Conservation (phyloP, 2,113 vertebrate species). For the Corythaixoides concolor region DNA sequence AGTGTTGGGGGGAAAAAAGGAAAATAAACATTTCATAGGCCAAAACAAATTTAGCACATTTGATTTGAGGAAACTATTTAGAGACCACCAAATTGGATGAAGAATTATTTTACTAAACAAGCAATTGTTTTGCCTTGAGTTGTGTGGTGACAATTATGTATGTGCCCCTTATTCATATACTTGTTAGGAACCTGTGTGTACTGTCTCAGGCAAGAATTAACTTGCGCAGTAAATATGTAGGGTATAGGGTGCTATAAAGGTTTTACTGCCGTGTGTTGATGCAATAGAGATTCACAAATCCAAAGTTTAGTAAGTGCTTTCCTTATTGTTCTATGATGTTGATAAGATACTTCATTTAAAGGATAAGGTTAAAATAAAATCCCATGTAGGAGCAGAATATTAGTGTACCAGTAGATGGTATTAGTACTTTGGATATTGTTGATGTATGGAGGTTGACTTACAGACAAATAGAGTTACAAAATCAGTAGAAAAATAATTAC, state of each 20-base stretch:
- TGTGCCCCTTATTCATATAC: neutral
- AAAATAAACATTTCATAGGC: neutral
- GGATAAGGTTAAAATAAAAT: neutral
- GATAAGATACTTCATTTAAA: neutral
- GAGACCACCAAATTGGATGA: neutral
- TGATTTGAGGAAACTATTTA: neutral
- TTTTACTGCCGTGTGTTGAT: neutral
- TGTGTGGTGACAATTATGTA: neutral
- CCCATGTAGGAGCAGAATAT: neutral
- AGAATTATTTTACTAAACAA: neutral
- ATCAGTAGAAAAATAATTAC: neutral
- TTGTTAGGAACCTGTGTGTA: neutral
- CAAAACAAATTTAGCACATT: neutral
- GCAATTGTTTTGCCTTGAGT: neutral
- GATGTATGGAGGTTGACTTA: neutral
- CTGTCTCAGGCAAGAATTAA: neutral
- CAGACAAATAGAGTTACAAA: neutral
- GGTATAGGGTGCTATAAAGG: neutral
- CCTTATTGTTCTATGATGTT: neutral
- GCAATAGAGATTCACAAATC: neutral
- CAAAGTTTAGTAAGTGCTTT: neutral
- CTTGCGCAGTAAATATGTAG: neutral
- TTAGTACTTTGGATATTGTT: neutral
- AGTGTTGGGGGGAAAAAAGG: accelerated
- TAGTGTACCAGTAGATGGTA: neutral